These are phyloP conservation scores for Bombyx huttoni DNA, from an alignment of 2,888 invertebrate genomes.

Conservation along the genomic window DNA sequence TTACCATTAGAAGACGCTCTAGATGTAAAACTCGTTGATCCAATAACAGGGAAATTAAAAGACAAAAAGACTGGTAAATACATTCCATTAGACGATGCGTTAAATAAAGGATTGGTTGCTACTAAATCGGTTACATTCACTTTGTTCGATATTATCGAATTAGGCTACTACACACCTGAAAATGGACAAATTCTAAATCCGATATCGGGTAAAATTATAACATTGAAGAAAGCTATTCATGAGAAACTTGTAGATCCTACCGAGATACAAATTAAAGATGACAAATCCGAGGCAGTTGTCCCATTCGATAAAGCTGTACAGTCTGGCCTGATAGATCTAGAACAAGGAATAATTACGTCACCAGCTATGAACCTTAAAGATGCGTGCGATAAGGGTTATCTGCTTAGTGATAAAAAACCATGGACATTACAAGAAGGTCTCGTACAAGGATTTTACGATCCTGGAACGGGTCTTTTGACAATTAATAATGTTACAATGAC, in stretches of 20 bases:
- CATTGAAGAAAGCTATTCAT: slow-evolving; percentile 82
- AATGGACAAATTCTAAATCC: slow-evolving; percentile 85
- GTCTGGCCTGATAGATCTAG: slow-evolving; percentile 78
- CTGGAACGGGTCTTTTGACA: slow-evolving; percentile 79
- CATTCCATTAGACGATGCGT: slow-evolving; percentile 79
- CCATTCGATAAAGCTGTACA: slow-evolving; percentile 80
- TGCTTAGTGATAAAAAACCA: slow-evolving; percentile 84
- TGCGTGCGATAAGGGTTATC: slow-evolving; percentile 85
- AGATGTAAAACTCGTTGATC: slow-evolving; percentile 76
- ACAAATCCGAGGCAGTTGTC: slow-evolving; percentile 76
- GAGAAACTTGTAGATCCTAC: slow-evolving; percentile 80
- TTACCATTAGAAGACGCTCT: slow-evolving; percentile 83
- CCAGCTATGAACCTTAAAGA: slow-evolving; percentile 82
- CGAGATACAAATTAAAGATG: slow-evolving; percentile 81
- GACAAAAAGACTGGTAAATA: slow-evolving; percentile 80
- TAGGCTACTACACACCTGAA: slow-evolving; percentile 82
- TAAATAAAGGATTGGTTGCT: slow-evolving; percentile 78
- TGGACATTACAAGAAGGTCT: slow-evolving; percentile 88
- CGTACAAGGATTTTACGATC: slow-evolving; percentile 84
- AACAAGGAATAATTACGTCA: slow-evolving; percentile 77
- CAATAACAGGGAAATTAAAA: slow-evolving; percentile 79
- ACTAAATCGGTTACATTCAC: slow-evolving; percentile 81
- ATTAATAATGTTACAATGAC: slow-evolving; percentile 79
- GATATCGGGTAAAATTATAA: slow-evolving; percentile 79
- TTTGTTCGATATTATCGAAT: slow-evolving; percentile 80